phyloP scores from a whole-genome alignment of 2,797 vertebrate genomes.

The Percopsis omiscomaycus region DNA sequence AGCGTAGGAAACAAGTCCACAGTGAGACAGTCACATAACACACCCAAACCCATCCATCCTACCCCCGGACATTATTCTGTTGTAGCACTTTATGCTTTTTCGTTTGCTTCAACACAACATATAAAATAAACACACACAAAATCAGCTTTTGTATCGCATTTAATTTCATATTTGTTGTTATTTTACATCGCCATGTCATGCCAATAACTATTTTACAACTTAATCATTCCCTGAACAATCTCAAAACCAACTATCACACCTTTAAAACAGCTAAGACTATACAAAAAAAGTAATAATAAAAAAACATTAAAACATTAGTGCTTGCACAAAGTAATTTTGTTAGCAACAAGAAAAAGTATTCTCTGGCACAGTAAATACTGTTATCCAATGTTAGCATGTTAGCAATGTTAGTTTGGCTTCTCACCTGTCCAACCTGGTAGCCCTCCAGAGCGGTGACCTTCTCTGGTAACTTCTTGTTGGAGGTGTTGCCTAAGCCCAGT shows the following conservation, averaged over 20 bases:
- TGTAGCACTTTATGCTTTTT: no score
- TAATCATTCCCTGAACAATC: neutral
- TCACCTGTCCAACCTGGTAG: conserved; percentile 79
- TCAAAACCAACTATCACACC: neutral
- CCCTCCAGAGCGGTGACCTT: conserved; percentile 81
- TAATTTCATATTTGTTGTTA: no score
- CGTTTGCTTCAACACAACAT: no score
- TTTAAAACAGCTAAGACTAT: neutral
- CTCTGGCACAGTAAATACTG: no score
- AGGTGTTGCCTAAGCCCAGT: conserved; percentile 81
- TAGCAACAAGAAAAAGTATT: no score
- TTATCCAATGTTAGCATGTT: no score
- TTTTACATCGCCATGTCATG: neutral
- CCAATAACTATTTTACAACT: neutral
- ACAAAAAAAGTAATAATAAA: no score
- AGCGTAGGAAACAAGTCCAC: neutral
- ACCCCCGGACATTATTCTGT: no score
- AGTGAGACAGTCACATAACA: neutral
- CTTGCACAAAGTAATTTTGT: no score
- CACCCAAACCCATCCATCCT: neutral
- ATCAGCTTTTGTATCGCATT: no score
- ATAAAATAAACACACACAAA: no score
- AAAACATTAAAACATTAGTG: no score
- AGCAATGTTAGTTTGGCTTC: neutral
- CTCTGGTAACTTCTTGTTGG: conserved; percentile 84